phyloP scores from a whole-genome alignment of 2,888 invertebrate genomes.

The Xylota segnis region DNA sequence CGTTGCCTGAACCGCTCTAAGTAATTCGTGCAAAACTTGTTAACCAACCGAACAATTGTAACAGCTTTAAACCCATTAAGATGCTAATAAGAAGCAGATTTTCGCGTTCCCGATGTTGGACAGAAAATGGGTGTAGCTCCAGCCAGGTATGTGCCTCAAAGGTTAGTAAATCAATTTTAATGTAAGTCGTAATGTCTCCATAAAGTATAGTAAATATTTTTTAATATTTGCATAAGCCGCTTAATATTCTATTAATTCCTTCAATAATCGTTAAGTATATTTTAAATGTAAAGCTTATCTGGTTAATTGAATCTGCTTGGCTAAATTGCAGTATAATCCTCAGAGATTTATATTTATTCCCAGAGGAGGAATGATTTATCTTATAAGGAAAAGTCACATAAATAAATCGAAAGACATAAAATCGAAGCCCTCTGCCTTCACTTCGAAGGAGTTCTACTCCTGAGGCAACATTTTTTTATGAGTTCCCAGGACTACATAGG shows the following conservation, averaged over 20 bases:
- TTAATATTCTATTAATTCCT: background rate
- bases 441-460: no score
- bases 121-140: background rate
- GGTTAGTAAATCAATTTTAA: background rate
- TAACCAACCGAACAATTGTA: slow-evolving; percentile 30
- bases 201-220: background rate
- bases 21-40: slow-evolving; percentile 41
- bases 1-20: slow-evolving; percentile 10
- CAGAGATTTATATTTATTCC: background rate
- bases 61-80: slow-evolving; percentile 9
- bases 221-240: background rate
- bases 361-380: no score
- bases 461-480: no score
- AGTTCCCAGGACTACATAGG: background rate
- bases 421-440: background rate
- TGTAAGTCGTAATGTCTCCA: background rate
- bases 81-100: slow-evolving; percentile 29
- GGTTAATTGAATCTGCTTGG: slow-evolving; percentile 1
- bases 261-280: background rate
- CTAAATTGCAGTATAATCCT: background rate
- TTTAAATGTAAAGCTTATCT: background rate
- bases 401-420: no score
- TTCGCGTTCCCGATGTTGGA: background rate
- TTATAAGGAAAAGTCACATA: no score
- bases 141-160: background rate